Percentiles rank a stretch among this genome's conserved stretches.
Evolutionary conservation across 2,888 invertebrate species (phyloP).

Genomic region (Erynnis tages): DNA sequence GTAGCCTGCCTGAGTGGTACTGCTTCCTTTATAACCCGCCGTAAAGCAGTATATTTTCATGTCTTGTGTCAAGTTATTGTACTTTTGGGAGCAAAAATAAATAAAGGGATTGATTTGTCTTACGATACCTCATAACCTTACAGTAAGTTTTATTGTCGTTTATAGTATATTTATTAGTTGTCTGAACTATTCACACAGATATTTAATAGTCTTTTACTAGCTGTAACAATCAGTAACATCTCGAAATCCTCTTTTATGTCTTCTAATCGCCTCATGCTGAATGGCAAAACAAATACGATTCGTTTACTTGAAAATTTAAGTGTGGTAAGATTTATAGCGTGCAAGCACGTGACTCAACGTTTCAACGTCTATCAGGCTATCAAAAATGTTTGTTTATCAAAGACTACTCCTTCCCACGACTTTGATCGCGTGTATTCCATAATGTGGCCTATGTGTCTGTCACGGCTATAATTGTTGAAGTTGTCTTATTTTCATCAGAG

Average conservation of each 20-base stretch:
- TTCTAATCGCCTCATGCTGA: not conserved
- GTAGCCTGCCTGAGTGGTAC: too few relatives aligned
- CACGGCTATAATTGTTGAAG: not conserved
- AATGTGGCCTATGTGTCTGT: not conserved
- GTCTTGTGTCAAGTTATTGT: too few relatives aligned
- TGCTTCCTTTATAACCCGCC: too few relatives aligned
- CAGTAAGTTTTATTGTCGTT: too few relatives aligned
- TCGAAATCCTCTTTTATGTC: not conserved
- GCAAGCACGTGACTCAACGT: slow-evolving; percentile 4
- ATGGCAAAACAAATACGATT: not conserved
- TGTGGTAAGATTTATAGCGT: not conserved
- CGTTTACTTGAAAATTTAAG: not conserved
- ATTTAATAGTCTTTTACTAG: not conserved
- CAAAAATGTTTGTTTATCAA: slow-evolving; percentile 1
- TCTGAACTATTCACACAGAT: too few relatives aligned
- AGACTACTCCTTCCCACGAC: not conserved
- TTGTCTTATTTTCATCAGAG: too few relatives aligned
- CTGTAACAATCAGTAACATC: not conserved
- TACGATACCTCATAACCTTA: too few relatives aligned
- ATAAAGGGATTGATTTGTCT: too few relatives aligned
- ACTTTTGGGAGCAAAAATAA: too few relatives aligned
- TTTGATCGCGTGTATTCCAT: not conserved
- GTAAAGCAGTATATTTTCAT: too few relatives aligned
- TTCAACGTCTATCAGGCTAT: not conserved
- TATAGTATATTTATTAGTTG: too few relatives aligned